Base-by-base conservation (phyloP, 2,888 invertebrate genomes). In the Sicus ferrugineus region DNA sequence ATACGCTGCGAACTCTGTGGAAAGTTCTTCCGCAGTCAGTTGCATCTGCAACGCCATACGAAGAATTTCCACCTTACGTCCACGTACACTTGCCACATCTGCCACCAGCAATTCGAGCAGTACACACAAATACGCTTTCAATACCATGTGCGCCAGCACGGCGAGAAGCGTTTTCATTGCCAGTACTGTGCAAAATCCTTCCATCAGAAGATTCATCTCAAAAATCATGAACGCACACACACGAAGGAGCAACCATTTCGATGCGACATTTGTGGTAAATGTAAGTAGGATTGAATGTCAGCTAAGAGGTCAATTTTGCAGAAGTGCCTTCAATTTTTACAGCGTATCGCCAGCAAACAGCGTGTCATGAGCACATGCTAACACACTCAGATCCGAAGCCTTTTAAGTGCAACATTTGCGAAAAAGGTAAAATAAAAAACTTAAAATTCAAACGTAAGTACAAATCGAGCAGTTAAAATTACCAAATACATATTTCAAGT, bases 171-270 rank as follows among this genome's bases (percentile, higher is more conserved):
- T 19, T 77, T 75, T 64, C 76, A 77, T 21, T 78, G 78, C 46
- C 63, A 75, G 1, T 77, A 74, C 50, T 77, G 78, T 63, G 75
- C 75, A n/a, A 78, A 78, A 58, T 75, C 77, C 19, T 78, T 78
- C 63, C 75, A 77, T 65, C 77, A 78, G 54, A 77, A 76, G 64
- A 71, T 77, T 16, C 78, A 78, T 68, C 28, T 76, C 66, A 70
- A 76, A 3, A 78, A 78, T 61, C 78, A 78, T 42, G 77, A 78
- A 56, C 69, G 78, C 7, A 76, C 75, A 7, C 78, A 78, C 48
- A 77, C 78, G 2, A 76, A 76, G 46, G 78, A 77, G 54, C 75
- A 75, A 46, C 78, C 78, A 4, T 77, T 76, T 68, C 69, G 69
- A n/a, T 78, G 78, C 68, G 73, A 75, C 54, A 54, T 75, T 11